phyloP scores from a whole-genome alignment of 2,797 vertebrate species.

The Acomys russatus region DNA sequence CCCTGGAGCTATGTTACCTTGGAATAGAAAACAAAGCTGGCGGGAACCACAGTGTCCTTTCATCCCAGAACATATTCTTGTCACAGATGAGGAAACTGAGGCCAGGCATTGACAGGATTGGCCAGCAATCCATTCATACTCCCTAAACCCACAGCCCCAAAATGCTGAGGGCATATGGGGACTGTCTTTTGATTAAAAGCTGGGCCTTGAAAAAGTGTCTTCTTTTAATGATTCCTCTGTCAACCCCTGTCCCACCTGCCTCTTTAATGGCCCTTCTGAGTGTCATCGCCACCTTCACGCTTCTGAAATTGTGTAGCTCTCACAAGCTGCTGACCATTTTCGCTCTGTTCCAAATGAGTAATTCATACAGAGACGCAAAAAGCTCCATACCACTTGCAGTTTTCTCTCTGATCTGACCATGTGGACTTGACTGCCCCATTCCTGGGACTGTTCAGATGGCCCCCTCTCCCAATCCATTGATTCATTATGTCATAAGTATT shows the following conservation, averaged over 20 bases:
- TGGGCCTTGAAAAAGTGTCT: neutral
- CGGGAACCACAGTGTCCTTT: neutral
- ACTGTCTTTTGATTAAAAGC: constrained; percentile 1
- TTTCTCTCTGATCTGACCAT: neutral
- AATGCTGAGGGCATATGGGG: too few relatives aligned
- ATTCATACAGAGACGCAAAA: neutral
- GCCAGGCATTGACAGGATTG: neutral
- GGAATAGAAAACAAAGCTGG: neutral
- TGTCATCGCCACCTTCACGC: neutral
- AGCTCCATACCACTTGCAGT: neutral
- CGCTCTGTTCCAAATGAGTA: neutral
- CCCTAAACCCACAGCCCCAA: neutral
- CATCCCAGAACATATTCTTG: neutral
- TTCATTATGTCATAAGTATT: constrained; percentile 67
- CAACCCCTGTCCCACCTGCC: neutral
- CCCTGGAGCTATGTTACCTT: neutral
- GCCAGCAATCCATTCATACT: neutral
- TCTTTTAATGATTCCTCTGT: neutral
- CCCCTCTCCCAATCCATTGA: neutral
- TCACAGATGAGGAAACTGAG: neutral
- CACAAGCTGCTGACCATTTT: neutral
- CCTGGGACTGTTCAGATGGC: neutral
- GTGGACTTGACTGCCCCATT: neutral
- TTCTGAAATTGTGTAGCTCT: constrained; percentile 7
- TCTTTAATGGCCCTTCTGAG: neutral